These are phyloP conservation scores for Tonatia bakeri DNA, from an alignment of 2,113 vertebrate species.

Conservation along the genomic window DNA sequence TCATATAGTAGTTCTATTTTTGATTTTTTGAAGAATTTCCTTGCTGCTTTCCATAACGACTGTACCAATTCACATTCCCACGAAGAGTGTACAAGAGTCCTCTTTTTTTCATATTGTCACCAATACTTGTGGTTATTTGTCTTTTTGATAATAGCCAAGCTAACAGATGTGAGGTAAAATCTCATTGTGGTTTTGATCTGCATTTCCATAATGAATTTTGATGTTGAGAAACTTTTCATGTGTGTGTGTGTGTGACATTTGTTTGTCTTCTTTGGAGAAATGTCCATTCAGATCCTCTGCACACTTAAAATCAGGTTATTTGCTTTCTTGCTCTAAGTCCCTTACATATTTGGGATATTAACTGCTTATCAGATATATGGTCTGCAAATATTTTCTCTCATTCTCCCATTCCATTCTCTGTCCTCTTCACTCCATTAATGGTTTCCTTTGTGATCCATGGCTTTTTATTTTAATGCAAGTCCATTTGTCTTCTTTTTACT, in stretches of 20 bases:
- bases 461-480: background rate
- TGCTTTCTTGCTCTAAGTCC: background rate
- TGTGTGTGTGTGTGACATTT: background rate
- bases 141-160: background rate
- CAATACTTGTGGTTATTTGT: background rate
- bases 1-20: background rate
- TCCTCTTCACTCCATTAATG: background rate
- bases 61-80: background rate
- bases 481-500: background rate
- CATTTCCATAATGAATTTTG: background rate
- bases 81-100: background rate
- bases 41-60: background rate
- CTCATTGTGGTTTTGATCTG: background rate
- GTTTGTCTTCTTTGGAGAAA: background rate
- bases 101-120: background rate
- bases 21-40: background rate
- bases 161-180: background rate
- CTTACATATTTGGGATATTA: background rate
- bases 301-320: background rate
- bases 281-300: background rate
- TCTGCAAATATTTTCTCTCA: background rate
- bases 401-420: background rate
- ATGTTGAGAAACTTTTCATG: background rate
- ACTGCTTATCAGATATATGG: background rate
- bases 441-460: background rate